A percentile compares a stretch with the other conserved stretches of the same genome.
Conservation (phyloP, 1,140 invertebrate genomes). For the Globodera rostochiensis region DNA sequence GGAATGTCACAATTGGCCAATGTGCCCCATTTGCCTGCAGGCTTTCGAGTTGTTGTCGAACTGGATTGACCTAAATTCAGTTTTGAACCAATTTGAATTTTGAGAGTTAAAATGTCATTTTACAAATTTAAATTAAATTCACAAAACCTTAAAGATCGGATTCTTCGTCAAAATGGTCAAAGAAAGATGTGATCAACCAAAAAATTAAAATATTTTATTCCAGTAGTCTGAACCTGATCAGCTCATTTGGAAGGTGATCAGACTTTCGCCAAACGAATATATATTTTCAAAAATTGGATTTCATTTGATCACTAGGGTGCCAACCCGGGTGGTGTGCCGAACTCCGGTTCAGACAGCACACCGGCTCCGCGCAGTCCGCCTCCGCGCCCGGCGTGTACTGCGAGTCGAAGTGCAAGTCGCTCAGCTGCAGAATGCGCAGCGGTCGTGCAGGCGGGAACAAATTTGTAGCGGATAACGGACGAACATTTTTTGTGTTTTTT, state of each 20-base stretch:
- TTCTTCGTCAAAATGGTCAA: too few species aligned
- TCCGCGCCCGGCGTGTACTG: constrained; percentile 62
- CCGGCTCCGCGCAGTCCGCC: constrained; percentile 67
- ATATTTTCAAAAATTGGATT: too few species aligned
- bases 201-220: too few species aligned
- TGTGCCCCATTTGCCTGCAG: constrained; percentile 64
- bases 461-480: not conserved
- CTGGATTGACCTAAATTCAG: constrained; percentile 13
- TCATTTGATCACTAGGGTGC: not conserved
- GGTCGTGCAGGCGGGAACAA: constrained; percentile 1
- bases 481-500: not conserved
- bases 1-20: constrained; percentile 58
- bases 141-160: not conserved
- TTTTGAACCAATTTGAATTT: not conserved
- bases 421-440: constrained; percentile 66
- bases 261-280: too few species aligned
- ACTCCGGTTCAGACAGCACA: constrained; percentile 66
- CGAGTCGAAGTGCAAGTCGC: constrained; percentile 68
- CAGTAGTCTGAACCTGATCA: too few species aligned
- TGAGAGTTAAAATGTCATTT: too few species aligned
- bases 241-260: too few species aligned
- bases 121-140: not conserved
- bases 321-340: not conserved
- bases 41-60: constrained; percentile 16
- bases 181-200: too few species aligned